These are phyloP conservation scores for Trissolcus japonicus DNA, from an alignment of 2,888 invertebrate genomes.

Conservation along the genomic window DNA sequence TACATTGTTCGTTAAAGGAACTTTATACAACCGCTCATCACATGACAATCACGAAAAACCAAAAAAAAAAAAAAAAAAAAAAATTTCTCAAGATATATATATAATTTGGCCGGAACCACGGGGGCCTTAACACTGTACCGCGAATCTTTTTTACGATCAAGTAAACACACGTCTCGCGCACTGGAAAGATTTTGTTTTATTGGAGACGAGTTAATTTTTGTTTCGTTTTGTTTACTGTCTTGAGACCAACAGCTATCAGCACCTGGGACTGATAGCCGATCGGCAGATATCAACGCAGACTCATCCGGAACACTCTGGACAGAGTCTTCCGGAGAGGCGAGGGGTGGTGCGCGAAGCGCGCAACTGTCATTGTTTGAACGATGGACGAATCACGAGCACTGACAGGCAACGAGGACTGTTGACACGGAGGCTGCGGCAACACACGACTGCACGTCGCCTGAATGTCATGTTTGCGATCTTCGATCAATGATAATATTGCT, in stretches of 20 bases:
- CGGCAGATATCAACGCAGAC: neutral
- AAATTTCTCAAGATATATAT: neutral
- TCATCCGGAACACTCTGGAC: conserved; percentile 52
- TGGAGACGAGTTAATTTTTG: neutral
- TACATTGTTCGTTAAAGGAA: conserved; percentile 44
- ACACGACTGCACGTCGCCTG: conserved; percentile 46
- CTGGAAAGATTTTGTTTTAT: neutral
- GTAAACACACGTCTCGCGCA: neutral
- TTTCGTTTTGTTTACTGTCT: neutral
- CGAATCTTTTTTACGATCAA: too few relatives aligned
- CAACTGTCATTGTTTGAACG: conserved; percentile 1
- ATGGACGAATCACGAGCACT: conserved; percentile 10
- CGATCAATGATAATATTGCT: conserved; percentile 57
- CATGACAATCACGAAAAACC: conserved; percentile 33
- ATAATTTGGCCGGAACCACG: too few relatives aligned
- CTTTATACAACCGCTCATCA: conserved; percentile 46
- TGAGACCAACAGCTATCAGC: neutral
- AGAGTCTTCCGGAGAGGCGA: conserved; percentile 54
- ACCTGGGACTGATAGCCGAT: conserved; percentile 1
- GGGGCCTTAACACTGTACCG: too few relatives aligned
- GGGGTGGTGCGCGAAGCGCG: conserved; percentile 10
- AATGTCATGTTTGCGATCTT: conserved; percentile 60
- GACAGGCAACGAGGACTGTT: conserved; percentile 15
- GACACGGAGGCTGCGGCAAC: conserved; percentile 53
- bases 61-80: conserved; percentile 5